Conservation (phyloP, 2,113 vertebrate genomes). For the Acanthisitta chloris region DNA sequence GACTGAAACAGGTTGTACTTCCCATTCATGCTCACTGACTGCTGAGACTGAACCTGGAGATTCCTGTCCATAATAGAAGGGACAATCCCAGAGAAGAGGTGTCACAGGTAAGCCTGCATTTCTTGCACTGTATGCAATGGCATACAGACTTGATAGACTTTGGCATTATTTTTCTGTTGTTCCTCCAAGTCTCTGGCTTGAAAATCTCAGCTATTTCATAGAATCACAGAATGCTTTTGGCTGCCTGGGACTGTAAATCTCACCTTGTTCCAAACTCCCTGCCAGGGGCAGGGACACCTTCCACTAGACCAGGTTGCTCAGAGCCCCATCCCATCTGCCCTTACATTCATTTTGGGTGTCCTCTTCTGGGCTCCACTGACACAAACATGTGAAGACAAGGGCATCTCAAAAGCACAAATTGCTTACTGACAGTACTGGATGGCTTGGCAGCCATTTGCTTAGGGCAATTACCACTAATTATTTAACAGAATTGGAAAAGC, state of each 20-base stretch:
- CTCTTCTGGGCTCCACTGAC: background rate
- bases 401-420: background rate
- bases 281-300: background rate
- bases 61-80: background rate
- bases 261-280: background rate
- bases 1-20: background rate
- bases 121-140: background rate
- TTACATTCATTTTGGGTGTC: background rate
- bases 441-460: constrained; percentile 32
- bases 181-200: background rate
- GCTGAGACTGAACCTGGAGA: background rate
- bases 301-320: background rate
- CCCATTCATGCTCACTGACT: background rate
- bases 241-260: background rate
- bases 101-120: background rate
- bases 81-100: background rate
- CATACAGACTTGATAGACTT: background rate
- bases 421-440: background rate
- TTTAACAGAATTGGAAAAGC: constrained; percentile 39
- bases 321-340: background rate
- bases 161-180: background rate
- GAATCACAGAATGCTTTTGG: background rate
- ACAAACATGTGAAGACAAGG: background rate
- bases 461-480: constrained; percentile 56
- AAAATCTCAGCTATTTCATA: background rate